Base-by-base conservation (phyloP, 2,888 invertebrate species). In the Mimachlamys varia region DNA sequence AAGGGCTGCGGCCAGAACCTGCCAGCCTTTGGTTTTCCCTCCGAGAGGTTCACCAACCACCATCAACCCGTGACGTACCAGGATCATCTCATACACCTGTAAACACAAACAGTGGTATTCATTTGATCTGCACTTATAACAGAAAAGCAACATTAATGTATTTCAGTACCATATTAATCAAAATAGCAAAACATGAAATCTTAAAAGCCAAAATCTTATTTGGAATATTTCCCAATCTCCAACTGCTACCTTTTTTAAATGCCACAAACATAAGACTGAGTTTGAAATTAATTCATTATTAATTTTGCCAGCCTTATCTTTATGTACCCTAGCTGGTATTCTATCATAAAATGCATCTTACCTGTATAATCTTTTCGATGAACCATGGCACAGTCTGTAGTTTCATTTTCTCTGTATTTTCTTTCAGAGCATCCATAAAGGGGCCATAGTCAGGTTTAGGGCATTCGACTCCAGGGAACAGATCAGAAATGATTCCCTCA, bases 311-410 rank as follows among this genome's bases (percentile, higher is more conserved):
- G 44, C 44, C n/a, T 44, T 44, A 44, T 44, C 44, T 44, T 44
- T 7, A 44, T 44, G 3, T 44, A 44, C 7, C 44, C n/a, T n/a
- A n/a, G n/a, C n/a, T n/a, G n/a, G n/a, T n/a, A n/a, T n/a, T n/a
- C 44, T 44, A 44, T 44, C 7, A 44, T 44, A 44, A 3, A 44
- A 44, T 44, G 44, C 33, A 27, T 33, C 10, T 58, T 91, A 97
- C 97, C 97, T 99, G 99, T 92, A 98, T 98, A 89, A 97, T 97
- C 93, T 97, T 97, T 33, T 96, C 96, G 50, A 97, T 93, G 94
- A 97, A 97, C 96, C 96, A 97, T 7, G 96, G 96, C n/a, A 96
- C 96, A 38, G 96, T 93, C 92, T 97, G 97, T 50, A 97, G 95
- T 89, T 96, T 93, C 27, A 95, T 92, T 93, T 96, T 96, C 88